Evolutionary conservation across 1,140 invertebrate genomes (phyloP).

Genomic region (Anthonomus grandis): DNA sequence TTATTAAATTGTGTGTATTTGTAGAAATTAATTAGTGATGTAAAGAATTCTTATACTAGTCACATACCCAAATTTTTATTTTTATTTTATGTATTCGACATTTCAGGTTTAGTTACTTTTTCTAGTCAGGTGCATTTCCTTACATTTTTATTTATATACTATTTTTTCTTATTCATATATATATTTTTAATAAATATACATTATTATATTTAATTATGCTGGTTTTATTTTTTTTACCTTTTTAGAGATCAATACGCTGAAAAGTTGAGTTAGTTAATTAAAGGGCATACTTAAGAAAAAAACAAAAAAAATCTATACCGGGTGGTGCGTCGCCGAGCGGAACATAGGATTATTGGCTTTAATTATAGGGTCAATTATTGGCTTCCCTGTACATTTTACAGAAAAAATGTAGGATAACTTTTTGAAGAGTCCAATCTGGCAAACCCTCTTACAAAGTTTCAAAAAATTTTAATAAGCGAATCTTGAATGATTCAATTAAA

Average conservation of each 20-base stretch:
- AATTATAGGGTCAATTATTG: no score
- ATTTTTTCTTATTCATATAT: conserved; percentile 27
- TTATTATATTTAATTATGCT: conserved; percentile 27
- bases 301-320: neutral
- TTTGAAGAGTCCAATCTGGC: no score
- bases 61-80: conserved; percentile 20
- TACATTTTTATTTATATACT: conserved; percentile 27
- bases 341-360: no score
- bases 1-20: conserved; percentile 33
- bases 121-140: conserved; percentile 27
- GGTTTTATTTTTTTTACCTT: neutral
- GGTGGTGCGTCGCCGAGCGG: no score
- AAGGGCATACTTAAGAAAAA: neutral
- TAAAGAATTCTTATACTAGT: conserved; percentile 30
- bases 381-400: no score
- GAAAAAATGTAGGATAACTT: no score
- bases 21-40: conserved; percentile 29
- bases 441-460: no score
- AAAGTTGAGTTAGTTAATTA: neutral
- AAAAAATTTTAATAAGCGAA: no score
- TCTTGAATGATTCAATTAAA: no score
- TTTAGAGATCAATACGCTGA: neutral
- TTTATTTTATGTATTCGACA: conserved; percentile 18
- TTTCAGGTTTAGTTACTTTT: conserved; percentile 24
- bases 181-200: conserved; percentile 31